phyloP scores from a whole-genome alignment of 2,888 invertebrate genomes.

The Caenorhabditis sp. region DNA sequence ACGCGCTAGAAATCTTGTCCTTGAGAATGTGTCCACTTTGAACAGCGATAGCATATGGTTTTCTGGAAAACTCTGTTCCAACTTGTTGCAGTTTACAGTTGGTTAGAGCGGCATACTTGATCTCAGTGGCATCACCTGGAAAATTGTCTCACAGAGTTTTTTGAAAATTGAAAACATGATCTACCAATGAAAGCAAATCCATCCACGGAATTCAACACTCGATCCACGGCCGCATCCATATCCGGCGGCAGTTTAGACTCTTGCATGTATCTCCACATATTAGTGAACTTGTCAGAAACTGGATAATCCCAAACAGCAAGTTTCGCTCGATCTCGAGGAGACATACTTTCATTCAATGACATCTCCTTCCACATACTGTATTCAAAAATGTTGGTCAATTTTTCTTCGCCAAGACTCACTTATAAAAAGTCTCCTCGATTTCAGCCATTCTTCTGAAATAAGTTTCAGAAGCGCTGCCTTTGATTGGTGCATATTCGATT shows the following conservation, averaged over 20 bases:
- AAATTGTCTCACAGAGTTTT: background rate
- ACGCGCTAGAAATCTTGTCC: slow-evolving; percentile 78
- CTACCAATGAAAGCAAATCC: slow-evolving; percentile 93
- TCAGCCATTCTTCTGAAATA: slow-evolving; percentile 97
- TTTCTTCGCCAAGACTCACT: slow-evolving; percentile 87
- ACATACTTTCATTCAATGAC: slow-evolving; percentile 94
- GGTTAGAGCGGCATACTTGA: slow-evolving; percentile 90
- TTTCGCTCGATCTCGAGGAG: slow-evolving; percentile 93
- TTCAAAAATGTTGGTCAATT: too few species aligned
- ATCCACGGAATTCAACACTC: slow-evolving; percentile 86
- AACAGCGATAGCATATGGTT: slow-evolving; percentile 97
- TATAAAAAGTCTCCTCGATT: slow-evolving; percentile 95
- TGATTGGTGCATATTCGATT: slow-evolving; percentile 94
- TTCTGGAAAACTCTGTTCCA: slow-evolving; percentile 96
- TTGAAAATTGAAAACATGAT: background rate
- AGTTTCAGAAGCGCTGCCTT: slow-evolving; percentile 92
- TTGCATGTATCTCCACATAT: slow-evolving; percentile 91
- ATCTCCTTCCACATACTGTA: slow-evolving; percentile 98
- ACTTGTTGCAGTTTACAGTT: slow-evolving; percentile 93
- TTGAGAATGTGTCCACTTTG: slow-evolving; percentile 87
- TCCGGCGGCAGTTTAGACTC: slow-evolving; percentile 90
- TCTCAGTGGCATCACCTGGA: slow-evolving; percentile 93
- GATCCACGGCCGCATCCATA: slow-evolving; percentile 89
- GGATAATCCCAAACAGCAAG: slow-evolving; percentile 99
- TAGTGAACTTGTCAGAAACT: slow-evolving; percentile 97